These are phyloP conservation scores for Pseudochromis fuscus DNA, from an alignment of 2,797 vertebrate species.

Conservation along the genomic window DNA sequence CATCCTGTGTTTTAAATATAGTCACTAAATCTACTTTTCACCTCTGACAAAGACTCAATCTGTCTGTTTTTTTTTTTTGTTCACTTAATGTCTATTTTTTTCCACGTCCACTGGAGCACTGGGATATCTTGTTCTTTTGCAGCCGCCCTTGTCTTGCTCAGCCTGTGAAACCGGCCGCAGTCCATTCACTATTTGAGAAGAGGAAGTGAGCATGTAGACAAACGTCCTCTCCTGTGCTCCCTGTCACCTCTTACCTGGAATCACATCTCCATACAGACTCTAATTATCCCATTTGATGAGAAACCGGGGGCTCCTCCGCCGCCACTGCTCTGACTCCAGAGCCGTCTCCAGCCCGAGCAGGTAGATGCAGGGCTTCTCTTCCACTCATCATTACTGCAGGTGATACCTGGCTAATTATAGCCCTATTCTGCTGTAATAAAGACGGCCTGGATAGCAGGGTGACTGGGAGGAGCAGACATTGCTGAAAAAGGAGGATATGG, in stretches of 20 bases:
- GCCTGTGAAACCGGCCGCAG: slow-evolving; percentile 22
- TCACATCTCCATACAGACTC: slow-evolving; percentile 59
- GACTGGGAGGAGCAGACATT: slow-evolving; percentile 46
- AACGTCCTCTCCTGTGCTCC: slow-evolving; percentile 55
- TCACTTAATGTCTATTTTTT: slow-evolving; percentile 7
- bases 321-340: slow-evolving; percentile 38
- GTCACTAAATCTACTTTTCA: neutral
- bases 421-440: slow-evolving; percentile 58
- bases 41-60: neutral
- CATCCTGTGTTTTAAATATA: neutral
- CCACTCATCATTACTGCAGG: slow-evolving; percentile 69
- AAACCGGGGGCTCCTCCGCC: slow-evolving; percentile 35
- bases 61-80: neutral
- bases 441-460: slow-evolving; percentile 58
- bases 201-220: slow-evolving; percentile 54
- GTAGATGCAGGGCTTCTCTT: slow-evolving; percentile 62
- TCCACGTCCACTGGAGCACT: slow-evolving; percentile 8
- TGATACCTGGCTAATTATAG: slow-evolving; percentile 79
- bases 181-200: slow-evolving; percentile 45
- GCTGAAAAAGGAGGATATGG: slow-evolving; percentile 29
- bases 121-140: slow-evolving; percentile 47
- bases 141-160: slow-evolving; percentile 46
- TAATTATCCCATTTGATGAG: slow-evolving; percentile 76
- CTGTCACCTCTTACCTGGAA: slow-evolving; percentile 71
- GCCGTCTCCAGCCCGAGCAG: slow-evolving; percentile 52